Conservation (phyloP, 1,140 invertebrate species). For the Andrena cerasifolii region DNA sequence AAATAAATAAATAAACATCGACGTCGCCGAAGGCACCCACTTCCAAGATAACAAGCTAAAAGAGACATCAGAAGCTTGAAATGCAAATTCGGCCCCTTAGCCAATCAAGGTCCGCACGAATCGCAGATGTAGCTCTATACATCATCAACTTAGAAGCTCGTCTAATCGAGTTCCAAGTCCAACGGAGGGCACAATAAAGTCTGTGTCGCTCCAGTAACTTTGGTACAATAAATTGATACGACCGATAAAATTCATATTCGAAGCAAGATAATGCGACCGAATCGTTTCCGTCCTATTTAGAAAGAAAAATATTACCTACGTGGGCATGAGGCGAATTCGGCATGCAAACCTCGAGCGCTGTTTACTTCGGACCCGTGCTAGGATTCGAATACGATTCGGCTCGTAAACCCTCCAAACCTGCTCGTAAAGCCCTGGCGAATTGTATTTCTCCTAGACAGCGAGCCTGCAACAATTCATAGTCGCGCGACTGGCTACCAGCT, state of each 20-base stretch:
- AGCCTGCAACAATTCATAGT: slow-evolving; percentile 10
- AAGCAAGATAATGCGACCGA: neutral
- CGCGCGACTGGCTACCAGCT: neutral
- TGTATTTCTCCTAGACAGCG: neutral
- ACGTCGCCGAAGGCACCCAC: too few relatives aligned
- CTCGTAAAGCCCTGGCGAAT: slow-evolving; percentile 6
- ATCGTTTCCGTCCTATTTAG: slow-evolving; percentile 2
- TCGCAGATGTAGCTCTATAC: too few relatives aligned
- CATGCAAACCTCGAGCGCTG: neutral
- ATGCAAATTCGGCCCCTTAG: too few relatives aligned
- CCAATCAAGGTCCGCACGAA: too few relatives aligned
- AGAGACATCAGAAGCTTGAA: too few relatives aligned
- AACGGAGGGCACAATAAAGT: too few relatives aligned
- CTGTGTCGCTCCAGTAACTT: too few relatives aligned
- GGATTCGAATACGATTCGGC: neutral
- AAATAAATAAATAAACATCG: too few relatives aligned
- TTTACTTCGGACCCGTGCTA: neutral
- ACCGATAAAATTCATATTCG: neutral
- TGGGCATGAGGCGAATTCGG: neutral
- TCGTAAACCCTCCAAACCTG: neutral
- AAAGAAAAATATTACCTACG: slow-evolving; percentile 1
- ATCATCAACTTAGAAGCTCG: too few relatives aligned
- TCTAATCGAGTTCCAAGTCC: too few relatives aligned
- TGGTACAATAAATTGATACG: too few relatives aligned
- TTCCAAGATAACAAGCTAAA: too few relatives aligned